Base-by-base conservation (phyloP, 2,797 vertebrate genomes). In the Limosa lapponica region DNA sequence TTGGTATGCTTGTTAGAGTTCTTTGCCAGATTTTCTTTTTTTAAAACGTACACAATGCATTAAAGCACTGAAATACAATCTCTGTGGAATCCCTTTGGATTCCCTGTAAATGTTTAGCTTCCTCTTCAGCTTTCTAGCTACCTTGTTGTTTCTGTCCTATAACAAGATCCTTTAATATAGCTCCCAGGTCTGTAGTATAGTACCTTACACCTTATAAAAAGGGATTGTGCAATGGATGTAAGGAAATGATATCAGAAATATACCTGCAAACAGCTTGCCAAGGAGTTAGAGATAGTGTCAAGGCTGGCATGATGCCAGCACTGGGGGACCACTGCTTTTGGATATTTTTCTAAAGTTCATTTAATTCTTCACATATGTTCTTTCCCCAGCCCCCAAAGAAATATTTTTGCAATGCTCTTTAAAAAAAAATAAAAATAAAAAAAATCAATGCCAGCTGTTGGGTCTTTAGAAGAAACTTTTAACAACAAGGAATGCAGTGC, bases 141-240 rank as follows among this genome's bases (percentile, higher is more conserved):
- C 71, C 54, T 90, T 88, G 48, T 62, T 93, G 28, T 92, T 95
- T 89, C 65, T 95, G 71, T 88, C 67, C 24, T 61, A 52, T 72
- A 91, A 84, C 64, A 79, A 75, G 39, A 59, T 66, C n/a, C 51
- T 87, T 87, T 91, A 90, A 66, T 84, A 95, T 32, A 91, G 39
- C 20, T 92, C 82, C 80, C 89, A 82, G 66, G 58, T 59, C 73
- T 87, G 32, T 52, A 70, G 32, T 70, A 88, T 36, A 89, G 80
- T 94, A 77, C 39, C 58, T 95, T 73, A 57, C 89, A 95, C 87
- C 67, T 90, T 95, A 94, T 93, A 77, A 95, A 96, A 93, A 81
- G 9, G 48, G 61, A 91, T 92, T 96, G 93, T 93, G 80, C 59
- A 87, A 61, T 80, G 77, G 37, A 71, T 72, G 27, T 72, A 77